Conservation (phyloP, 2,113 vertebrate genomes). For the Nematolebias whitei region DNA sequence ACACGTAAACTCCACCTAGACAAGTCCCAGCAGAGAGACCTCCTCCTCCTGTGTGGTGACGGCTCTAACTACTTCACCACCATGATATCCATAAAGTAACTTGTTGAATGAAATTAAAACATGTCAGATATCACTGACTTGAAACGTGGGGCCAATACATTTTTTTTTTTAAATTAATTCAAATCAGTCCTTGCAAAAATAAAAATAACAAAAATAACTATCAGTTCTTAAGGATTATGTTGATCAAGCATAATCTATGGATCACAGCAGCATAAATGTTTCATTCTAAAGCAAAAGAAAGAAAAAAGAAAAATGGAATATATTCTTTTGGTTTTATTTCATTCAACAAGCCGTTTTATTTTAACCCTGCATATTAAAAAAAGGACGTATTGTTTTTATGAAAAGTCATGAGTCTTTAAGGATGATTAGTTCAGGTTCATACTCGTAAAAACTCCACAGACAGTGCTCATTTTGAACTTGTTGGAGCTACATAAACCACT, state of each 20-base stretch:
- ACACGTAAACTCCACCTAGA: too few relatives aligned
- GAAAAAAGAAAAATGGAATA: not conserved
- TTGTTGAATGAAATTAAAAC: too few relatives aligned
- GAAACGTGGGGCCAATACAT: too few relatives aligned
- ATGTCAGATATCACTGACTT: too few relatives aligned
- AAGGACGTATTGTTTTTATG: not conserved
- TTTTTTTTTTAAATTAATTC: not conserved
- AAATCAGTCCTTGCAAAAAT: not conserved
- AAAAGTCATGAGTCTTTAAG: too few relatives aligned
- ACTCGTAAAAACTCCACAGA: conserved; percentile 26
- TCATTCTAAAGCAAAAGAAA: not conserved
- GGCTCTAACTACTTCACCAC: too few relatives aligned
- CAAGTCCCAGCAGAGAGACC: too few relatives aligned
- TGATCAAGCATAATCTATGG: not conserved
- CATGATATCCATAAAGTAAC: too few relatives aligned
- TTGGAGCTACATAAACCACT: conserved; percentile 25
- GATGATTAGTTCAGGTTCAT: not conserved
- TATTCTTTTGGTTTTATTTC: not conserved
- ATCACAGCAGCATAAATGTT: not conserved
- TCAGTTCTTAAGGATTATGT: not conserved
- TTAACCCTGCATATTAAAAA: not conserved
- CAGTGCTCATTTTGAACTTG: conserved; percentile 51
- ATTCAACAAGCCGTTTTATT: not conserved
- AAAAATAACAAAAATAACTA: not conserved
- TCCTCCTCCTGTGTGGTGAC: too few relatives aligned